Conservation (phyloP, 2,888 invertebrate genomes). For the Dione vanillae region DNA sequence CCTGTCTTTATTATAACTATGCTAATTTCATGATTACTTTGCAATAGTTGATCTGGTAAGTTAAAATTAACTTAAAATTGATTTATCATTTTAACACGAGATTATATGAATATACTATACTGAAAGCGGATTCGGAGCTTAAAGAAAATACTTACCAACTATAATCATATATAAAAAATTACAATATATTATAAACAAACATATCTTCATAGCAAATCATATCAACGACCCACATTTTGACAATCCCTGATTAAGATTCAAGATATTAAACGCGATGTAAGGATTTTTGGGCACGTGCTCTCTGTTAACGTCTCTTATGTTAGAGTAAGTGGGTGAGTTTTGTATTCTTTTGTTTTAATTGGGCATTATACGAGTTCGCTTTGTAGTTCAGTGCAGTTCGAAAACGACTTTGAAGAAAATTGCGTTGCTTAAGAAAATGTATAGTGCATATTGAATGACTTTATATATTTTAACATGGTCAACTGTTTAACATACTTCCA, state of each 20-base stretch:
- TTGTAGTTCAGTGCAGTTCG: background rate
- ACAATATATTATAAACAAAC: too few relatives aligned
- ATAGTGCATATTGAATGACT: too few relatives aligned
- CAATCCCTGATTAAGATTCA: conserved; percentile 49
- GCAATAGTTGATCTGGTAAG: background rate
- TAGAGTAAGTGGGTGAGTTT: conserved; percentile 46
- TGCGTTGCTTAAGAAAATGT: background rate
- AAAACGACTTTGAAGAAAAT: conserved; percentile 8
- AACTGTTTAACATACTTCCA: too few relatives aligned
- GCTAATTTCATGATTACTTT: background rate
- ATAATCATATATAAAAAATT: too few relatives aligned
- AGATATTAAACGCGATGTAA: conserved; percentile 54
- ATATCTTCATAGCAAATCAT: background rate
- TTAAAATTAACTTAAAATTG: too few relatives aligned
- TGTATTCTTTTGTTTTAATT: conserved; percentile 42
- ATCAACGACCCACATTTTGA: conserved; percentile 14
- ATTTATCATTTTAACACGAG: too few relatives aligned
- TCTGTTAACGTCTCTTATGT: conserved; percentile 43
- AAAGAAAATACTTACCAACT: too few relatives aligned
- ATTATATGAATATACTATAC: too few relatives aligned
- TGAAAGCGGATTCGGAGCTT: too few relatives aligned
- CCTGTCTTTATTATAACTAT: too few relatives aligned
- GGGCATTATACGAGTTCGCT: conserved; percentile 19
- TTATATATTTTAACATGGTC: too few relatives aligned
- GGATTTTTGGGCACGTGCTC: conserved; percentile 55